phyloP scores from a whole-genome alignment of 2,888 invertebrate genomes.

The Diplolepis rosae region DNA sequence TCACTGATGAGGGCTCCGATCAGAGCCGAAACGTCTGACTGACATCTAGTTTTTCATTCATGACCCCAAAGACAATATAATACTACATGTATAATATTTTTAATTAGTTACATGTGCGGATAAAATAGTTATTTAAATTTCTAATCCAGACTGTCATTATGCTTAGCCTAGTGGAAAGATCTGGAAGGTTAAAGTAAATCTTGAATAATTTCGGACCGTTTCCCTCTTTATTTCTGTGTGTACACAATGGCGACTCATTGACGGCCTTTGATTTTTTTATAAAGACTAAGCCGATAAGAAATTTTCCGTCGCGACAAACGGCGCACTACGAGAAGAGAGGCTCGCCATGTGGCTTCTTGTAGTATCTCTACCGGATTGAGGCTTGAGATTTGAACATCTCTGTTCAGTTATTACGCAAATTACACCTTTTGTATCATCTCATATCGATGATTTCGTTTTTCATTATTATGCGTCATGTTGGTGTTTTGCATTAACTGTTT shows the following conservation, averaged over 20 bases:
- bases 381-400: not conserved
- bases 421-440: not conserved
- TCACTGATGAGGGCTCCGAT: too few species aligned
- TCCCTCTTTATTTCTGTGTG: not conserved
- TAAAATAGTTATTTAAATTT: not conserved
- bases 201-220: not conserved
- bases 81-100: too few species aligned
- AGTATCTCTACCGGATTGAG: slow-evolving; percentile 33
- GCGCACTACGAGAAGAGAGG: slow-evolving; percentile 33
- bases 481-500: not conserved
- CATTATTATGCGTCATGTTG: not conserved
- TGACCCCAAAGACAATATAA: too few species aligned
- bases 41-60: too few species aligned
- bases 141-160: not conserved
- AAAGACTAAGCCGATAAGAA: slow-evolving; percentile 54
- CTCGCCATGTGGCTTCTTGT: slow-evolving; percentile 26
- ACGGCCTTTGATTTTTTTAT: slow-evolving; percentile 56
- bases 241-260: slow-evolving; percentile 37
- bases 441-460: not conserved
- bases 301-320: slow-evolving; percentile 56
- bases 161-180: not conserved
- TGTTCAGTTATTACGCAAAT: not conserved
- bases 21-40: too few species aligned
- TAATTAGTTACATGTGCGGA: not conserved
- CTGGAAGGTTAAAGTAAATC: not conserved